Evolutionary conservation across 2,888 invertebrate genomes (phyloP).

Genomic region (Sesia apiformis): DNA sequence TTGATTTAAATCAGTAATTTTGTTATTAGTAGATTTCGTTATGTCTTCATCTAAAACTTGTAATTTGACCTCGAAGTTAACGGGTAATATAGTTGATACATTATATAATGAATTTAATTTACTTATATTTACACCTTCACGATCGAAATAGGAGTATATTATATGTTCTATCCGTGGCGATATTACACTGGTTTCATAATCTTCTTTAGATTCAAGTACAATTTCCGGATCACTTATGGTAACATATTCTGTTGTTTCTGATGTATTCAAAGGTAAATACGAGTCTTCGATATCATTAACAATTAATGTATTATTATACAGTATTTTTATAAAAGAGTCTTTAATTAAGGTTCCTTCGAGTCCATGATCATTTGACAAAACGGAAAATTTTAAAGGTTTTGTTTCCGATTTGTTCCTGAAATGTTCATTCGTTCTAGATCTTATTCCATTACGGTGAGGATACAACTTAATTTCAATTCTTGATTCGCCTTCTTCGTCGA

Average conservation of each 20-base stretch:
- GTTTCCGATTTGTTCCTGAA: slow-evolving; percentile 3
- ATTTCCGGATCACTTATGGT: no score
- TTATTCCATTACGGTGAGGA: neutral
- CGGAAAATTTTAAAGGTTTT: neutral
- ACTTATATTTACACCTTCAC: no score
- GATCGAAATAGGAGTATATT: no score
- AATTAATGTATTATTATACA: slow-evolving; percentile 21
- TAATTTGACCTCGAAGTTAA: no score
- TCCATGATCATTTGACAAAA: neutral
- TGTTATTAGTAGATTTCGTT: no score
- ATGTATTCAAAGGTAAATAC: neutral
- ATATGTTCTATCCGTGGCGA: no score
- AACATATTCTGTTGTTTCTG: neutral
- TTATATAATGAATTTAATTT: no score
- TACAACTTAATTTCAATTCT: slow-evolving; percentile 36
- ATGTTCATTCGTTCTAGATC: slow-evolving; percentile 5
- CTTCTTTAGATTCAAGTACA: no score
- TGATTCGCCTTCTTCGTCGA: slow-evolving; percentile 21
- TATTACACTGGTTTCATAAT: no score
- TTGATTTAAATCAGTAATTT: no score
- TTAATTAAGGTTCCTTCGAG: neutral
- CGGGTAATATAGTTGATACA: no score
- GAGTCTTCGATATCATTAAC: slow-evolving; percentile 11
- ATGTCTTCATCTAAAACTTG: no score
- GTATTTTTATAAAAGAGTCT: slow-evolving; percentile 19